A percentile compares a stretch with the other conserved stretches of the same genome.
phyloP scores from a whole-genome alignment of 2,113 vertebrate genomes.

The Philantomba maxwellii region DNA sequence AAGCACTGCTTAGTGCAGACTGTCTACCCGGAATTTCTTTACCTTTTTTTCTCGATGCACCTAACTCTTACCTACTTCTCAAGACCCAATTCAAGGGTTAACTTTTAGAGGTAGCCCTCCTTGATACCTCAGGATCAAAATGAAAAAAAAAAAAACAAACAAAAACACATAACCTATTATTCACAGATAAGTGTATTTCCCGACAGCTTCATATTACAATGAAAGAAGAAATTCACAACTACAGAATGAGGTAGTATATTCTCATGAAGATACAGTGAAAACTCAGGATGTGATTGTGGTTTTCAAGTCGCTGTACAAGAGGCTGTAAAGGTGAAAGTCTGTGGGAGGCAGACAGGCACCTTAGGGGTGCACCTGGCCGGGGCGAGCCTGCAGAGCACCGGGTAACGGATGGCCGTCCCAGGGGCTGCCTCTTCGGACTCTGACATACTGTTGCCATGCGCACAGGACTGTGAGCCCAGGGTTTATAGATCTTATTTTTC shows the following conservation, averaged over 20 bases:
- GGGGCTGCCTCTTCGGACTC: not conserved
- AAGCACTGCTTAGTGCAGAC: not conserved
- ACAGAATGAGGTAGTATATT: not conserved
- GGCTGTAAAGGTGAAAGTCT: not conserved
- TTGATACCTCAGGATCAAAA: not conserved
- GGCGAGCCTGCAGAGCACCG: not conserved
- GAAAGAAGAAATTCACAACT: not conserved
- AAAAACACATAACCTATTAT: not conserved
- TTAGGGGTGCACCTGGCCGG: not conserved
- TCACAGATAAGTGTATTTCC: not conserved
- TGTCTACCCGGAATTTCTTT: not conserved
- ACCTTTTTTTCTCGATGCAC: not conserved
- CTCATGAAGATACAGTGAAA: not conserved
- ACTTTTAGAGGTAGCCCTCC: not conserved
- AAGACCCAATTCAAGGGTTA: not conserved
- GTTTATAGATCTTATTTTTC: not conserved
- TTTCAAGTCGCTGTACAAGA: not conserved
- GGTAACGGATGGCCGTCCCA: fast-evolving
- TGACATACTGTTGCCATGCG: fast-evolving
- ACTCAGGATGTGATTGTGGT: not conserved
- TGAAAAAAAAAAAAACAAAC: not conserved
- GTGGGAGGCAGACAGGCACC: not conserved
- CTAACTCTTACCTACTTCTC: not conserved
- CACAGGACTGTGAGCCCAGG: not conserved
- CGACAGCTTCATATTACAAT: not conserved